Percentiles rank a stretch among this genome's conserved stretches.
These are phyloP conservation scores for Campylorhamphus procurvoides DNA, from an alignment of 2,113 vertebrate species.

Conservation along the genomic window DNA sequence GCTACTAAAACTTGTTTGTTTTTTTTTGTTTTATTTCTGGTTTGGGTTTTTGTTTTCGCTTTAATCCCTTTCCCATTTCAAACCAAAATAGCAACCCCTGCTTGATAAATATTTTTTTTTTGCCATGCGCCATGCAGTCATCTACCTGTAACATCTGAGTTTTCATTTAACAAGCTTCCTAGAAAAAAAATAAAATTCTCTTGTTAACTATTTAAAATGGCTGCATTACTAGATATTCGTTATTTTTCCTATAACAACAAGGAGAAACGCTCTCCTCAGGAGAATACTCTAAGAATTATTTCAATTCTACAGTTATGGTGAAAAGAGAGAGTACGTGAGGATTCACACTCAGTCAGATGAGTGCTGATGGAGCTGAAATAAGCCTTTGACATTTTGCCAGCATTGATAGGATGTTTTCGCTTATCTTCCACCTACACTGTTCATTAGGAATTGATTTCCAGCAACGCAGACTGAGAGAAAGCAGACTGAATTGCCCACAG, in stretches of 20 bases:
- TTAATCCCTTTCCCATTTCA: background rate
- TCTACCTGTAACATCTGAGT: background rate
- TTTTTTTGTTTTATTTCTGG: background rate
- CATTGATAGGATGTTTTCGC: conserved; percentile 1
- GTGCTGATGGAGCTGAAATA: background rate
- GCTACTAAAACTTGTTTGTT: background rate
- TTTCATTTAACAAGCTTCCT: background rate
- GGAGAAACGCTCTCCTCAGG: background rate
- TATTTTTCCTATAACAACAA: background rate
- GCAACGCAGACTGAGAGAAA: background rate
- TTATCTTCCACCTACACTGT: background rate
- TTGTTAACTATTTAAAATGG: background rate
- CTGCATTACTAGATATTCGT: background rate
- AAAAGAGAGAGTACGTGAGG: background rate
- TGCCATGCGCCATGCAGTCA: background rate
- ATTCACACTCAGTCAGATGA: background rate
- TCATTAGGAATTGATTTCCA: conserved; percentile 27
- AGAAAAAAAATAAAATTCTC: background rate
- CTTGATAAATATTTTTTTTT: background rate
- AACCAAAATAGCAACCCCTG: background rate
- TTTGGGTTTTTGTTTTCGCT: too few species aligned
- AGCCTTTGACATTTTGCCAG: background rate
- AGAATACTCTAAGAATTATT: background rate
- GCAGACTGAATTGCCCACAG: background rate
- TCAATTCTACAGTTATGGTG: background rate